A percentile compares a stretch with the other conserved stretches of the same genome.
These are phyloP conservation scores for Anagrus nilaparvatae DNA, from an alignment of 1,140 invertebrate species.

Conservation along the genomic window DNA sequence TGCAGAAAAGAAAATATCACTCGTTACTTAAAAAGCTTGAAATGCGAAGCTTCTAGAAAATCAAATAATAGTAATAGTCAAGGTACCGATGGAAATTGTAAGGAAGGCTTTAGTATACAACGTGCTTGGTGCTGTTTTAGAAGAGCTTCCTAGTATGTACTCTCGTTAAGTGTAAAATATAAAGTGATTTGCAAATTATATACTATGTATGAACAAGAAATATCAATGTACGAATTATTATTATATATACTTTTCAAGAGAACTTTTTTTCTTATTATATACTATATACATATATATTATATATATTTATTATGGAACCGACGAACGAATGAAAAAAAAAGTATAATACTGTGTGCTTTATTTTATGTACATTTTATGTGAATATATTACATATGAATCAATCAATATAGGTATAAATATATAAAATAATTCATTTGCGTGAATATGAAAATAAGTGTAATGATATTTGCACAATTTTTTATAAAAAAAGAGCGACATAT, in stretches of 20 bases:
- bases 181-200: not conserved
- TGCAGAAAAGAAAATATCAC: not conserved
- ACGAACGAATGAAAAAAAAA: not conserved
- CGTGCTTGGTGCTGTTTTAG: conserved; percentile 43
- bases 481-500: too few relatives aligned
- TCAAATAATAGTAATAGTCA: conserved; percentile 19
- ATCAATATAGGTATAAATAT: too few relatives aligned
- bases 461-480: too few relatives aligned
- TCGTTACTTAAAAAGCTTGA: not conserved
- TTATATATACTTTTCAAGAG: not conserved
- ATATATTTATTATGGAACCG: not conserved
- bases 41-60: conserved; percentile 16
- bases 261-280: not conserved
- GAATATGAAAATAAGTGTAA: too few relatives aligned
- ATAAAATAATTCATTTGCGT: too few relatives aligned
- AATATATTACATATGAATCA: too few relatives aligned
- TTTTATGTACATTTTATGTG: too few relatives aligned
- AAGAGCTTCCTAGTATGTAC: conserved; percentile 34
- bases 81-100: conserved; percentile 16
- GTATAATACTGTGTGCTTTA: too few relatives aligned
- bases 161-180: not conserved
- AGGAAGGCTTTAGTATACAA: conserved; percentile 37
- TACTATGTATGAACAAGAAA: not conserved
- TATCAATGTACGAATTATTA: not conserved
- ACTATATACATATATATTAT: not conserved